A percentile compares a stretch with the other conserved stretches of the same genome.
These are phyloP conservation scores for Mystacides longicornis DNA, from an alignment of 2,888 invertebrate species.

Conservation along the genomic window DNA sequence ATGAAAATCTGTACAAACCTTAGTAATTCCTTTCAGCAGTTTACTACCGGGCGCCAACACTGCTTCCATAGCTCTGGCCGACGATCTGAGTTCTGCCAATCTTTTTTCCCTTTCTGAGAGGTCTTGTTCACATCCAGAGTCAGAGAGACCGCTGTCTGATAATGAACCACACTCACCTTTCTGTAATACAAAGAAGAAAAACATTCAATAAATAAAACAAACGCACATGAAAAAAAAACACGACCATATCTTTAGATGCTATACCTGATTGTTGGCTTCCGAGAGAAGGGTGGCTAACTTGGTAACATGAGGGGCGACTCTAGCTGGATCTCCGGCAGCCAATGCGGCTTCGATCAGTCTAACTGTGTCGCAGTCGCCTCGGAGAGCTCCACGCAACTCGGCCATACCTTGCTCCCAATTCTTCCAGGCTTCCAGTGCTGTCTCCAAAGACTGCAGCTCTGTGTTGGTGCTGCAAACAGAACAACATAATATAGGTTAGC, in stretches of 20 bases:
- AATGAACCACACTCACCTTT: slow-evolving; percentile 46
- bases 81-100: slow-evolving; percentile 54
- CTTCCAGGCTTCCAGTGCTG: slow-evolving; percentile 21
- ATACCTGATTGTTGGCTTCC: slow-evolving; percentile 34
- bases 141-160: slow-evolving; percentile 68
- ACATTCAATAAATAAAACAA: not conserved
- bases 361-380: slow-evolving; percentile 52
- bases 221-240: too few relatives aligned
- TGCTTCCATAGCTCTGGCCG: slow-evolving; percentile 60
- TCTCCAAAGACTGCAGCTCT: slow-evolving; percentile 21
- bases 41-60: slow-evolving; percentile 61
- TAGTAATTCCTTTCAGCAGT: slow-evolving; percentile 54
- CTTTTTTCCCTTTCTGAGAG: slow-evolving; percentile 60
- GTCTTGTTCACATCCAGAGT: slow-evolving; percentile 66
- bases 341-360: slow-evolving; percentile 35
- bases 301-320: slow-evolving; percentile 49
- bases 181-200: slow-evolving; percentile 23
- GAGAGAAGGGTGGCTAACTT: slow-evolving; percentile 52
- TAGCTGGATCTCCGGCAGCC: slow-evolving; percentile 37
- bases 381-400: slow-evolving; percentile 50
- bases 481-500: not conserved
- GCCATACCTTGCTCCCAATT: slow-evolving; percentile 43
- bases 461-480: slow-evolving; percentile 18
- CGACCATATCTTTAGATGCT: too few relatives aligned
- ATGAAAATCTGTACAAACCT: too few relatives aligned